Base-by-base conservation (phyloP, 2,888 invertebrate genomes). In the Argyresthia albistria region DNA sequence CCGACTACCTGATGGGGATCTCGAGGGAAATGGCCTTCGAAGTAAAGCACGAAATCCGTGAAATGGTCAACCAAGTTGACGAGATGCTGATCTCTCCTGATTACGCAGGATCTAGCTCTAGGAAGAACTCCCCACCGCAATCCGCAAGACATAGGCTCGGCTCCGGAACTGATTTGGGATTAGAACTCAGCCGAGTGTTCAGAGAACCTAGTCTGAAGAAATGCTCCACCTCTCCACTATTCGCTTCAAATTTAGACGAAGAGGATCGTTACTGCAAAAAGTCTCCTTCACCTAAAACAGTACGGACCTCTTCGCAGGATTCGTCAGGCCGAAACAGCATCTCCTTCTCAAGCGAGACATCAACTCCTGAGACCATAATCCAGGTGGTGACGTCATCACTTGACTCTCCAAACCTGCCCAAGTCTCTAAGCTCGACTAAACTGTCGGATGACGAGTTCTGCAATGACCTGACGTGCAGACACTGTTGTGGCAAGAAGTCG, bases 1-100 rank as follows among this genome's bases (percentile, higher is more conserved):
- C 93, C 0, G 92, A 93, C 67, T 94, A 93, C 70, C 75, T 94
- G 49, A 93, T 93, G 89, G 93, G 93, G 58, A 91, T 93, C 69
- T 93, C 93, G 0, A 91, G 90, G 66, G 92, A 93, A 69, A 93
- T 94, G 91, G 93, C 93, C 8, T 93, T 92, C 51, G 93, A 94
- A 79, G 92, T 94, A 15, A 94, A 93, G 70, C 92, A 92, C 6
- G 93, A 93, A 71, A 93, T 93, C 57, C 88, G 93, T 49, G 93
- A 92, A 70, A 91, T 92, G 76, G 92, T 92, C 0, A 92, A 88
- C 68, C 92, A 93, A 47, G 93, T 94, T 1, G 93, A 93, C 60
- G 93, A 90, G 64, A 89, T 92, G 77, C 6, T 25, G 25, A 90
- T 90, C 53, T 89, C 89, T 9, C 89, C 89, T 1, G 89, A 89